A percentile compares a stretch with the other conserved stretches of the same genome.
Evolutionary conservation across 2,888 invertebrate species (phyloP).

Genomic region (Thumatha senex): DNA sequence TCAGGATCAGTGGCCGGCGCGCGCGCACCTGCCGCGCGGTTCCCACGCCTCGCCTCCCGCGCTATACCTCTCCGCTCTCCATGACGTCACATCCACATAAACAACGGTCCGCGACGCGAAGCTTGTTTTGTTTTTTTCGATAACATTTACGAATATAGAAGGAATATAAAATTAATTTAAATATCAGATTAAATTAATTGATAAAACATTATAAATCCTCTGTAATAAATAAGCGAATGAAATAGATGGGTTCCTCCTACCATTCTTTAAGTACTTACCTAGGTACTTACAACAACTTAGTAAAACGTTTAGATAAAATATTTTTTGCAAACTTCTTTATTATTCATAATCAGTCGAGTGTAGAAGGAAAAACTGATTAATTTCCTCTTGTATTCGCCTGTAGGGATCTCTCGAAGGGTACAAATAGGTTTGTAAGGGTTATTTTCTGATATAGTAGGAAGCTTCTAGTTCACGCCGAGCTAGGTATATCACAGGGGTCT

Average conservation of each 20-base stretch:
- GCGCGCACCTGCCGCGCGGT: constrained; percentile 81
- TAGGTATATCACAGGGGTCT: too few species aligned
- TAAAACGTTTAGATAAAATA: too few species aligned
- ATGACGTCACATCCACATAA: constrained; percentile 73
- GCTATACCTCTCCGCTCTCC: constrained; percentile 41
- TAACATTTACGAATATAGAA: constrained; percentile 38
- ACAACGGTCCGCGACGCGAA: constrained; percentile 58
- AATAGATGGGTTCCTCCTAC: constrained; percentile 7
- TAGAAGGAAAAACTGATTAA: too few species aligned
- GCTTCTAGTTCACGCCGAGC: too few species aligned
- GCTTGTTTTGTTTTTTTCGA: constrained; percentile 55
- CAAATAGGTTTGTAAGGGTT: too few species aligned
- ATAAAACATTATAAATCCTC: constrained; percentile 33
- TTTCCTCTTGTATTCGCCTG: too few species aligned
- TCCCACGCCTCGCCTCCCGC: constrained; percentile 74
- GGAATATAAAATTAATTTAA: constrained; percentile 43
- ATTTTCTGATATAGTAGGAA: too few species aligned
- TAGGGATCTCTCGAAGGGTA: too few species aligned
- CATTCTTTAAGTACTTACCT: too few species aligned
- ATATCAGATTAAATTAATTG: constrained; percentile 42
- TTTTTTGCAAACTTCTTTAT: too few species aligned
- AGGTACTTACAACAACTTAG: too few species aligned
- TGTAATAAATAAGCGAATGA: constrained; percentile 15
- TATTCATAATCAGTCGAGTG: too few species aligned
- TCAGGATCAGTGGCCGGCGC: constrained; percentile 82